phyloP scores from a whole-genome alignment of 2,797 vertebrate species.

The Psittacula echo region DNA sequence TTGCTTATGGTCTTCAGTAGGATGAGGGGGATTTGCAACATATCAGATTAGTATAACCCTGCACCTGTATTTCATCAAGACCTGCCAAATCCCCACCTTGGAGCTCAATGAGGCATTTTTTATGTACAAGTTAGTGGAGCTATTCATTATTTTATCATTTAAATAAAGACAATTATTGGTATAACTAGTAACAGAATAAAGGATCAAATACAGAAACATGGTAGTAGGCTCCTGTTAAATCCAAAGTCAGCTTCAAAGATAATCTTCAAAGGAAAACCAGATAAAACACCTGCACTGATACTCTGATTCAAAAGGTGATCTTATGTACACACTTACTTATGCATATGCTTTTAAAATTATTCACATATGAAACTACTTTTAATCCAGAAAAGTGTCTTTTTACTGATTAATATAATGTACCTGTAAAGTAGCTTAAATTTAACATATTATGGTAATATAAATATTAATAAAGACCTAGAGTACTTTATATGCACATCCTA shows the following conservation, averaged over 20 bases:
- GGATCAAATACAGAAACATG: background rate
- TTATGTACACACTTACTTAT: background rate
- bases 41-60: background rate
- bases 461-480: background rate
- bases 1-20: background rate
- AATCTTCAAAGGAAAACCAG: background rate
- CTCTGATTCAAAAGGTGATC: background rate
- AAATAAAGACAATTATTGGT: background rate
- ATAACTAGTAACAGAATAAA: background rate
- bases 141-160: background rate
- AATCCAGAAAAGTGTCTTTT: background rate
- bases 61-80: background rate
- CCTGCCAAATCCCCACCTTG: background rate
- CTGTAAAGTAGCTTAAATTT: background rate
- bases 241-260: background rate
- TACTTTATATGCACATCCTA: background rate
- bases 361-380: background rate
- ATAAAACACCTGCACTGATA: background rate
- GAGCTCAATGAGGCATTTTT: background rate
- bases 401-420: background rate
- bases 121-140: background rate
- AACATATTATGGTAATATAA: background rate
- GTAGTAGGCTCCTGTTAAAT: background rate
- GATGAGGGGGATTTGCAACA: background rate
- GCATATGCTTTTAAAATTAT: background rate